phyloP scores from a whole-genome alignment of 2,888 invertebrate species.

The Erebia ligea region DNA sequence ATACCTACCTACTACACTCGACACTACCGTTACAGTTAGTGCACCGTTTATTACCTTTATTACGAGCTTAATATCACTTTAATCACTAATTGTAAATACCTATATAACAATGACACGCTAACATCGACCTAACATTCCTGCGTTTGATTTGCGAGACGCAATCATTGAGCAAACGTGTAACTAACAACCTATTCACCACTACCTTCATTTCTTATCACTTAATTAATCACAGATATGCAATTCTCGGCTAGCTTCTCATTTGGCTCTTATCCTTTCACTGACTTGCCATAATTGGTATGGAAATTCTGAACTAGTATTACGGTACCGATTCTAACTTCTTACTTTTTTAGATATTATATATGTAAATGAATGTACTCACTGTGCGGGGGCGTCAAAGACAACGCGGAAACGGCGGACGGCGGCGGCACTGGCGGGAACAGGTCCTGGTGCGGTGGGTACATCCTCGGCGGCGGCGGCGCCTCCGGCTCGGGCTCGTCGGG shows the following conservation, averaged over 20 bases:
- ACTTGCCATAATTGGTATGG: slow-evolving; percentile 17
- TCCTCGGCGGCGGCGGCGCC: slow-evolving; percentile 81
- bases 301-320: background rate
- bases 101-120: slow-evolving; percentile 5
- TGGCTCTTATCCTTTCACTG: slow-evolving; percentile 28
- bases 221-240: slow-evolving; percentile 44
- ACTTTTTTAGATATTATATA: too few relatives aligned
- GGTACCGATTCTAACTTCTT: background rate
- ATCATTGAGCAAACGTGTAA: slow-evolving; percentile 33
- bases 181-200: slow-evolving; percentile 26
- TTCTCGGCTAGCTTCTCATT: slow-evolving; percentile 33
- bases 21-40: slow-evolving; percentile 22
- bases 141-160: slow-evolving; percentile 29
- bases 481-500: slow-evolving; percentile 73
- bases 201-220: slow-evolving; percentile 42
- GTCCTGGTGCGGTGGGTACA: slow-evolving; percentile 83
- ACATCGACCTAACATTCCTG: slow-evolving; percentile 7
- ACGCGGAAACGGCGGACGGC: slow-evolving; percentile 86
- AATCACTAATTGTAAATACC: slow-evolving; percentile 14
- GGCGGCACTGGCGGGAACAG: slow-evolving; percentile 88
- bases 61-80: slow-evolving; percentile 11
- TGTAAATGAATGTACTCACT: slow-evolving; percentile 82
- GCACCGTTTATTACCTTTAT: slow-evolving; percentile 19
- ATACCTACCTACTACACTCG: slow-evolving; percentile 17
- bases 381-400: slow-evolving; percentile 92